Base-by-base conservation (phyloP, 1,140 invertebrate genomes). In the Drosophila burlai region DNA sequence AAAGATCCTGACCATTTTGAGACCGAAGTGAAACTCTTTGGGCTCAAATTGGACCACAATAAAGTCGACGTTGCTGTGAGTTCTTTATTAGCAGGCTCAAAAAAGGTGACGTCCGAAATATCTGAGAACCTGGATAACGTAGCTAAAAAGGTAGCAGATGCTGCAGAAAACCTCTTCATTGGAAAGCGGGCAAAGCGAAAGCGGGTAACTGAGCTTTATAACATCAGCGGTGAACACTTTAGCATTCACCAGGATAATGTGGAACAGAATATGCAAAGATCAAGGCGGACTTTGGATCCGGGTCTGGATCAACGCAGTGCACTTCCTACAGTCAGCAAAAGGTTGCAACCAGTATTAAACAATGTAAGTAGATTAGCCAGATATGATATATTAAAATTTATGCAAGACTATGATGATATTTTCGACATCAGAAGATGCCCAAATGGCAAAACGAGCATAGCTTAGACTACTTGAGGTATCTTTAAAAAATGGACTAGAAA, bases 261-360 rank as follows among this genome's bases (percentile, higher is more conserved):
- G 58, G 94, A 94, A 34, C 92, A 94, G 65, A 84, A 95, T 68
- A 93, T 96, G 93, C 90, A 95, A 72, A 96, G 95, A 62, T 95
- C 95, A 38, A 94, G 61, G 34, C 64, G 95, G 10, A 85, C 96
- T 40, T 94, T 67, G 9, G 36, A 76, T n/a, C 62, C 95, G 10
- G 96, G 95, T 29, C 95, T 97, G 83, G 96, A 97, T 81, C 94
- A 95, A 83, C 79, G 95, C 26, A 93, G 95, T 58, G 80, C 92
- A 24, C 90, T 97, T 11, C 95, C 96, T 10, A 93, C 95, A 75
- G 83, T 95, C 4, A 95, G 94, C 76, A 94, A 95, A 36, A 95
- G 93, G 73, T 94, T 93, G 90, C 91, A 96, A 52, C 94, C 94
- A 75, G 92, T 94, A 46, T 78, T 95, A 66, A 95, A 95, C 87